Percentiles rank a stretch among this genome's conserved stretches.
Evolutionary conservation across 2,797 vertebrate genomes (phyloP).

Genomic region (Chromobotia macracanthus): DNA sequence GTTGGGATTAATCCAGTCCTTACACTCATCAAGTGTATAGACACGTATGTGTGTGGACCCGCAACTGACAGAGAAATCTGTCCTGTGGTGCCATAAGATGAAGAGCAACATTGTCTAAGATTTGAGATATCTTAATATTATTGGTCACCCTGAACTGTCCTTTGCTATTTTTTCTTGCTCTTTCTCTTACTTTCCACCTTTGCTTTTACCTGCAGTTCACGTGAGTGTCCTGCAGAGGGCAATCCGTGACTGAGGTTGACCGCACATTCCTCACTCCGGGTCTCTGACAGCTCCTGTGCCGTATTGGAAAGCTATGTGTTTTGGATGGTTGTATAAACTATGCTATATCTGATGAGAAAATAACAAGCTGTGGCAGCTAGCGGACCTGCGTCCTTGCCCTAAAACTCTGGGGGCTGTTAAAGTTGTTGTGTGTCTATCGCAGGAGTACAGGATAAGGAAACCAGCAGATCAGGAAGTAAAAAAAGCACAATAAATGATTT

Average conservation of each 20-base stretch:
- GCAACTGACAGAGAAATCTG: not conserved
- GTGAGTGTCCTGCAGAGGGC: constrained; percentile 57
- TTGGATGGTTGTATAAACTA: constrained; percentile 58
- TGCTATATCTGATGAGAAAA: constrained; percentile 65
- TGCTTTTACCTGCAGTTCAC: constrained; percentile 40
- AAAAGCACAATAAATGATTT: constrained; percentile 67
- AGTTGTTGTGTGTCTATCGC: constrained; percentile 37
- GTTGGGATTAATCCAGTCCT: constrained; percentile 52
- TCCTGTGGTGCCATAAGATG: constrained; percentile 13
- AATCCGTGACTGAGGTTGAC: constrained; percentile 54
- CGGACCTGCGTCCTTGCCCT: constrained; percentile 58
- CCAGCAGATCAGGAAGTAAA: constrained; percentile 57
- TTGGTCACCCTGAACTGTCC: constrained; percentile 32
- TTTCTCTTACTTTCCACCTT: constrained; percentile 35
- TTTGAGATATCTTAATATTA: constrained; percentile 38
- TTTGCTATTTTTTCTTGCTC: constrained; percentile 12
- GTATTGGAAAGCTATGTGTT: constrained; percentile 46
- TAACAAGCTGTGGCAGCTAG: constrained; percentile 55
- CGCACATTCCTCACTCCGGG: not conserved
- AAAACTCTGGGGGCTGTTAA: constrained; percentile 44
- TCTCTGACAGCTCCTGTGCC: constrained; percentile 18
- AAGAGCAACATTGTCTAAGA: not conserved
- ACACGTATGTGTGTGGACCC: constrained; percentile 16
- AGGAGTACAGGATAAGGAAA: constrained; percentile 44
- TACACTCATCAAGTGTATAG: constrained; percentile 1